Conservation (phyloP, 2,888 invertebrate species). For the Pseudanteris insignis region DNA sequence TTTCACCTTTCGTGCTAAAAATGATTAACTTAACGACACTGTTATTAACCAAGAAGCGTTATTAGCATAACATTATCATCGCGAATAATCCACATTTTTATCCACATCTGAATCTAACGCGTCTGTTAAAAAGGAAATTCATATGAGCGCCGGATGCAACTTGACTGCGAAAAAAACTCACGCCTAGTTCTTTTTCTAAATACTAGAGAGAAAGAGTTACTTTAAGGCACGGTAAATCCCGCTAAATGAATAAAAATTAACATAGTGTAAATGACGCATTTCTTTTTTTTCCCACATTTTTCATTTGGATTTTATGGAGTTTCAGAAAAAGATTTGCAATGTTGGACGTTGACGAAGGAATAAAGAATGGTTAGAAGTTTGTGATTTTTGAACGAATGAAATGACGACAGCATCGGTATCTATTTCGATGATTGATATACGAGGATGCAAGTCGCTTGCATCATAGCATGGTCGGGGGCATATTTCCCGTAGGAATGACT, state of each 20-base stretch:
- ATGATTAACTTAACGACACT: slow-evolving; percentile 49
- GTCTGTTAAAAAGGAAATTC: too few species aligned
- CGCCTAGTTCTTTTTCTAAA: too few species aligned
- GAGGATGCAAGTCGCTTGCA: slow-evolving; percentile 7
- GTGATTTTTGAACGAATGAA: slow-evolving; percentile 5
- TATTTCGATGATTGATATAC: slow-evolving; percentile 20
- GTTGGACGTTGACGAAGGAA: neutral
- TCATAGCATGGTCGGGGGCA: slow-evolving; percentile 1
- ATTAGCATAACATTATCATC: slow-evolving; percentile 32
- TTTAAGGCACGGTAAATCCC: too few species aligned
- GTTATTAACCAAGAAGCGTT: slow-evolving; percentile 39
- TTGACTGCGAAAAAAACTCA: too few species aligned
- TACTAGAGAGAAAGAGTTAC: too few species aligned
- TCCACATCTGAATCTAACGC: too few species aligned
- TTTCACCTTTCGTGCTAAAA: slow-evolving; percentile 36
- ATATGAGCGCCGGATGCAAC: too few species aligned
- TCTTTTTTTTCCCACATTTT: too few species aligned
- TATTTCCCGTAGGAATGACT: slow-evolving; percentile 16
- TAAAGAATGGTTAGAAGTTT: neutral
- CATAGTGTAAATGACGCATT: too few species aligned
- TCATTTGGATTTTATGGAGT: too few species aligned
- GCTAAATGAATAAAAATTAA: too few species aligned
- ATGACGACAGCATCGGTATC: slow-evolving; percentile 3
- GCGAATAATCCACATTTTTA: slow-evolving; percentile 11
- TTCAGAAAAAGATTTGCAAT: too few species aligned